Percentiles rank a stretch among this genome's conserved stretches.
phyloP scores from a whole-genome alignment of 2,888 invertebrate species.

The Drosophila rellima region DNA sequence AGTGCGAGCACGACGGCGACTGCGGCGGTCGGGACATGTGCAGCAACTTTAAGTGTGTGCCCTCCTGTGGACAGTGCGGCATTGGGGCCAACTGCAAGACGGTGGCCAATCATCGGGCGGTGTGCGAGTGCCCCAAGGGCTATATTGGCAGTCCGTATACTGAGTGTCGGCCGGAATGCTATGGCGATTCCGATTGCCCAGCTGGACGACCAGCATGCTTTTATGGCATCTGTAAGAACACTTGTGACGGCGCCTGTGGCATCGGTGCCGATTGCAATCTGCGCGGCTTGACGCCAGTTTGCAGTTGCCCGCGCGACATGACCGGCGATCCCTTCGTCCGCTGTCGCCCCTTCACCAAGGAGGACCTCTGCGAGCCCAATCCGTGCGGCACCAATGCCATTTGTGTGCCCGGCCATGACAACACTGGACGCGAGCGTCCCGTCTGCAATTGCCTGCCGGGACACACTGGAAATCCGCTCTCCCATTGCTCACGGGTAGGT shows the following conservation, averaged over 20 bases:
- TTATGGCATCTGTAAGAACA: constrained; percentile 93
- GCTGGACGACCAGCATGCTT: constrained; percentile 91
- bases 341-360: constrained; percentile 93
- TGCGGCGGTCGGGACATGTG: constrained; percentile 91
- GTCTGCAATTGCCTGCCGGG: constrained; percentile 94
- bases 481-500: constrained; percentile 88
- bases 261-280: constrained; percentile 91
- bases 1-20: constrained; percentile 92
- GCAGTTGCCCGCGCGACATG: constrained; percentile 94
- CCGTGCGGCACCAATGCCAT: constrained; percentile 90
- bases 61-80: constrained; percentile 92
- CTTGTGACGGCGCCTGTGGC: constrained; percentile 93
- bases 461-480: constrained; percentile 91
- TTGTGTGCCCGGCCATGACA: constrained; percentile 94
- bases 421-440: constrained; percentile 92
- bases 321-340: constrained; percentile 94
- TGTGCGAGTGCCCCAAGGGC: constrained; percentile 93
- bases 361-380: constrained; percentile 93
- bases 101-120: constrained; percentile 90
- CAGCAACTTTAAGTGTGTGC: constrained; percentile 90
- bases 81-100: constrained; percentile 92
- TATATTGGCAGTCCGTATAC: constrained; percentile 92
- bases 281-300: constrained; percentile 92
- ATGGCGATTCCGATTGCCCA: constrained; percentile 92
- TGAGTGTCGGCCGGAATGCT: constrained; percentile 93